Conservation (phyloP, 92 coral and sea anemone genomes). For the Phymanthus crucifer region DNA sequence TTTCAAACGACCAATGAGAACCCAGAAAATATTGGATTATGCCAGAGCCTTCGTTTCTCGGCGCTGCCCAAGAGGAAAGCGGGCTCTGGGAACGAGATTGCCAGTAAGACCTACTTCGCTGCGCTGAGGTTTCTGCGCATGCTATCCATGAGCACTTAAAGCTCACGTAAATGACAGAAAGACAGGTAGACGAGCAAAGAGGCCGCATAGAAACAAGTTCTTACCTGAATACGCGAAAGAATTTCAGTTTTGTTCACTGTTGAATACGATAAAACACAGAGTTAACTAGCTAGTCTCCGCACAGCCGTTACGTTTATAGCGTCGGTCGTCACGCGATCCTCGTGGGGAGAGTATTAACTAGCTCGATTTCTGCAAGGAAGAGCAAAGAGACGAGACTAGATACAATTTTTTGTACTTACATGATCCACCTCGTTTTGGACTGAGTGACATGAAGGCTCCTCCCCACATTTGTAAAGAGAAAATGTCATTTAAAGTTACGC, state of each 20-base stretch:
- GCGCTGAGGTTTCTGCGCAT: too few relatives aligned
- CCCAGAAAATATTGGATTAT: too few relatives aligned
- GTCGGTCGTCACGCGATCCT: too few relatives aligned
- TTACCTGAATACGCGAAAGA: conserved; percentile 40
- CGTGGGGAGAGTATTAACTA: too few relatives aligned
- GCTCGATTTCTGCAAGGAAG: too few relatives aligned
- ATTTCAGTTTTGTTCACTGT: conserved; percentile 41
- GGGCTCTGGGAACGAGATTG: too few relatives aligned
- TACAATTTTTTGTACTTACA: conserved; percentile 9
- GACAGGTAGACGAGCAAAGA: background rate
- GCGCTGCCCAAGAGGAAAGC: too few relatives aligned
- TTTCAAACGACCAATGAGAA: too few relatives aligned
- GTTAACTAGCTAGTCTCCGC: background rate
- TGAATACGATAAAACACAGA: background rate
- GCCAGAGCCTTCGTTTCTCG: too few relatives aligned
- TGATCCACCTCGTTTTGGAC: conserved; percentile 63
- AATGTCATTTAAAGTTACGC: conserved; percentile 63
- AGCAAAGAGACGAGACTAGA: background rate
- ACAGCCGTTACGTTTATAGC: too few relatives aligned
- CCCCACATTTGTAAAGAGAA: conserved; percentile 55
- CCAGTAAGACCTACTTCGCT: too few relatives aligned
- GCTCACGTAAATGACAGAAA: background rate
- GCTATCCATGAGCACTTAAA: too few relatives aligned
- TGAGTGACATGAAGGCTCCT: conserved; percentile 65
- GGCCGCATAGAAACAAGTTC: background rate